phyloP scores from a whole-genome alignment of 2,113 vertebrate species.

The Anser brachyrhynchus region DNA sequence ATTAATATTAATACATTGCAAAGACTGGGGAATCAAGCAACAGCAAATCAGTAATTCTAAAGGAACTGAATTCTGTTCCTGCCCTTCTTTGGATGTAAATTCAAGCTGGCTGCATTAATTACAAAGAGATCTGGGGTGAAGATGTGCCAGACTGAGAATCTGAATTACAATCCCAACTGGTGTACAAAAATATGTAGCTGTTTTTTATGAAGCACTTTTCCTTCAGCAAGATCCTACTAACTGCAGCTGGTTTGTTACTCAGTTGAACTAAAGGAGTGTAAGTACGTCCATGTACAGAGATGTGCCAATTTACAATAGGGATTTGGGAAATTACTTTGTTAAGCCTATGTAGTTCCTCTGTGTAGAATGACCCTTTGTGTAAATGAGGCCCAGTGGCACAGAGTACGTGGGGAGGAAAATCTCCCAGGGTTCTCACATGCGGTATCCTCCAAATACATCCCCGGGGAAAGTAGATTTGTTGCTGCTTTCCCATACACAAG shows the following conservation, averaged over 20 bases:
- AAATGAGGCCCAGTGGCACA: not conserved
- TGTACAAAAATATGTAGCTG: not conserved
- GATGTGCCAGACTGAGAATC: not conserved
- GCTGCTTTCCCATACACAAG: slow-evolving; percentile 11
- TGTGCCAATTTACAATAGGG: not conserved
- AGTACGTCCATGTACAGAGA: not conserved
- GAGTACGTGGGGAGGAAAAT: not conserved
- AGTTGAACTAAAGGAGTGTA: not conserved
- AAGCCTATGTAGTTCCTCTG: not conserved
- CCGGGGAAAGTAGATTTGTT: slow-evolving; percentile 32
- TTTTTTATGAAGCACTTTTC: not conserved
- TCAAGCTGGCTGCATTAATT: not conserved
- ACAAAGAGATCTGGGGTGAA: not conserved
- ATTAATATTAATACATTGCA: not conserved
- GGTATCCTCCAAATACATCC: not conserved
- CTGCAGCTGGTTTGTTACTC: not conserved
- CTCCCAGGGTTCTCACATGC: slow-evolving; percentile 8
- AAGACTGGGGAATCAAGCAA: not conserved
- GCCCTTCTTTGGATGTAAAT: not conserved
- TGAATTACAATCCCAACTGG: not conserved
- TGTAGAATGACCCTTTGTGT: not conserved
- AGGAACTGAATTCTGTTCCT: not conserved
- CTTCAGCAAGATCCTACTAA: not conserved
- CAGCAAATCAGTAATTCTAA: not conserved
- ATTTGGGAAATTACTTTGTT: not conserved